Evolutionary conservation across 1,140 invertebrate species (phyloP).

Genomic region (Xylocopa sonorina): DNA sequence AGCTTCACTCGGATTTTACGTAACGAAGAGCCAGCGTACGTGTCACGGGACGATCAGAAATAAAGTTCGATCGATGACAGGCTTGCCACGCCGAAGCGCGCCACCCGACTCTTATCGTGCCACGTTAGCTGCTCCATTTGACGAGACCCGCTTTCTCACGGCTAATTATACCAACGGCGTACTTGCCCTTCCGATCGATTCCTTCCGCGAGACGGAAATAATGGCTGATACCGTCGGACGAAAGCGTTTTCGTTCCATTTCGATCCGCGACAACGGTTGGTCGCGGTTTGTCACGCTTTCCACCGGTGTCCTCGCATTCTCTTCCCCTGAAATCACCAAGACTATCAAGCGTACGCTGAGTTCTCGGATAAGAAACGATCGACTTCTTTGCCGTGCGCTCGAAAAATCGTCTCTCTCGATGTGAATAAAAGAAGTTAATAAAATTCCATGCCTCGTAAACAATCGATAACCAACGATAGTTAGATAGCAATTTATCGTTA

Average conservation of each 20-base stretch:
- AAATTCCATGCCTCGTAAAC: too few relatives aligned
- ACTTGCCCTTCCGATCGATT: constrained; percentile 59
- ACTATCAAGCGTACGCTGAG: too few relatives aligned
- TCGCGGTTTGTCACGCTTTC: too few relatives aligned
- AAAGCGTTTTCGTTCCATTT: not conserved
- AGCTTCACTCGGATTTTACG: not conserved
- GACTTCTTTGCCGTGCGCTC: too few relatives aligned
- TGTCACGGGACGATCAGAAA: constrained; percentile 19
- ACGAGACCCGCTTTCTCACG: constrained; percentile 15
- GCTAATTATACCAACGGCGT: constrained; percentile 53
- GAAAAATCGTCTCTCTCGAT: too few relatives aligned
- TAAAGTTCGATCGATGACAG: constrained; percentile 54
- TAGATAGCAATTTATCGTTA: too few relatives aligned
- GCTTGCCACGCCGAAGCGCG: constrained; percentile 13
- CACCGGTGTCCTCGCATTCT: too few relatives aligned
- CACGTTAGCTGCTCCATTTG: constrained; percentile 55
- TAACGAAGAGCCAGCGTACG: too few relatives aligned
- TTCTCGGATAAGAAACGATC: too few relatives aligned
- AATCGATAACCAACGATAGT: too few relatives aligned
- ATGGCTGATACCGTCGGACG: not conserved
- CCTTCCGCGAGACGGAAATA: constrained; percentile 51
- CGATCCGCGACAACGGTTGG: not conserved
- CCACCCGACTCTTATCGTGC: constrained; percentile 42
- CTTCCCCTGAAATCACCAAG: too few relatives aligned
- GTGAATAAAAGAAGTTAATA: too few relatives aligned